Evolutionary conservation across 2,888 invertebrate species (phyloP), one percentile per base, ranked within the genome.

Genomic region (Hydroisotoma schaefferi): DNA sequence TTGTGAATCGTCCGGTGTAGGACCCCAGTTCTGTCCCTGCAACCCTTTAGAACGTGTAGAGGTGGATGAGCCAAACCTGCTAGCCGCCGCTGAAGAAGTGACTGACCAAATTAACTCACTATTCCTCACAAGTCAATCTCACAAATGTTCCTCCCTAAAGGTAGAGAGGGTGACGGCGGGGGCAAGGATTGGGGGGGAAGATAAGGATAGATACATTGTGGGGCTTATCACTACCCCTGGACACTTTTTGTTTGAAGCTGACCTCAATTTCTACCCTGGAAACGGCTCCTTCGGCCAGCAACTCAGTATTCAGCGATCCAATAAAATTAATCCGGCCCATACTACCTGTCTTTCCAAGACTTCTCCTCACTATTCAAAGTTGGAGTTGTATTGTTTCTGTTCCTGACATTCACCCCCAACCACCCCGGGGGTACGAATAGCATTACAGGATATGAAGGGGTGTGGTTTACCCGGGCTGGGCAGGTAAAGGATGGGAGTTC

Each of bases 191-290:
- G 54, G 43, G n/a, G 59, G 51, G 0, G 40, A 20, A n/a, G 53
- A 55, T 2, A 55, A 47, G 38, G 2, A 49, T 8, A 57, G 33
- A 12, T 54, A 59, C 25, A 46, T 63, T 4, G 51, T 63, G 2
- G 59, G 63, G 25, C 57, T 63, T 22, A 49, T 23, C 25, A 53
- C 56, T 5, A 40, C 38, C 5, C 63, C 63, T 2, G 63, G 63
- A 1, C 33, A 43, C 3, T 56, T 57, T 23, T n/a, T 43, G 18
- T 47, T 56, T 12, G 63, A 63, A 43, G 38, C 59, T 1, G n/a
- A 23, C 2, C 49, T 52, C 2, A n/a, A 43, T 12, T 55, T 33
- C 5, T 47, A 51, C 23, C 22, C 46, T 2, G 10, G 15, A 15
- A 23, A 22, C 23, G 20, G 25, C 8, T 6, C 22, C 28, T 33